These are phyloP conservation scores for Chamaetylas fuelleborni DNA, from an alignment of 2,113 vertebrate genomes.

Conservation along the genomic window DNA sequence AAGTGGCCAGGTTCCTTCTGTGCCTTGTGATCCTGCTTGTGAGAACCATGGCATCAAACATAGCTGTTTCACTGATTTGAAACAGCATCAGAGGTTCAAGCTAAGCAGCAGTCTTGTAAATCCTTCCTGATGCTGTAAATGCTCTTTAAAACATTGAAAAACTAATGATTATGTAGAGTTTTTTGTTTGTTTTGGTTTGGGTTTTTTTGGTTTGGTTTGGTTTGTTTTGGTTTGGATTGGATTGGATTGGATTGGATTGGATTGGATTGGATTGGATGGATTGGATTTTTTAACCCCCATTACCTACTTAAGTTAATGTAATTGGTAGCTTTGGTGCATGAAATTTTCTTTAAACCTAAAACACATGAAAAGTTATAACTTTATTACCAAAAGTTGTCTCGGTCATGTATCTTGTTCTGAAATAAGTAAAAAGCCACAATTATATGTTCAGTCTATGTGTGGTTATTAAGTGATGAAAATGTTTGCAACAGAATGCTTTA, in stretches of 20 bases:
- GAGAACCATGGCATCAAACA: background rate
- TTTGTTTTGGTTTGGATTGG: no score
- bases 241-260: no score
- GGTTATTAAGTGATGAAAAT: background rate
- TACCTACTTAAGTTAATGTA: background rate
- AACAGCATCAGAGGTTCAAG: background rate
- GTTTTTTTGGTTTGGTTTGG: no score
- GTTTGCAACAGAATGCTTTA: background rate
- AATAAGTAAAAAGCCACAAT: background rate
- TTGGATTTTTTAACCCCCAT: background rate
- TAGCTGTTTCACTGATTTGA: background rate
- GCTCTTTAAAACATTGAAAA: background rate
- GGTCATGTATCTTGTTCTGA: background rate
- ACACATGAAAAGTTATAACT: background rate
- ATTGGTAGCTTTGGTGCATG: background rate
- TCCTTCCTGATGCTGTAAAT: conserved; percentile 1
- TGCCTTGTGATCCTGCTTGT: background rate
- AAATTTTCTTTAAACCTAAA: background rate
- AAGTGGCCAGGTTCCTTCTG: background rate
- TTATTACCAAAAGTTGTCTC: background rate
- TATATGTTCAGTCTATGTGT: background rate
- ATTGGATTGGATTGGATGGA: background rate
- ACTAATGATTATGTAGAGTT: background rate
- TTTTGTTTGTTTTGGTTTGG: background rate
- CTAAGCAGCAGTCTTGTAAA: background rate